Percentiles rank a stretch among this genome's conserved stretches.
Conservation (phyloP, 2,113 vertebrate genomes). For the Malurus alboscapulatus region DNA sequence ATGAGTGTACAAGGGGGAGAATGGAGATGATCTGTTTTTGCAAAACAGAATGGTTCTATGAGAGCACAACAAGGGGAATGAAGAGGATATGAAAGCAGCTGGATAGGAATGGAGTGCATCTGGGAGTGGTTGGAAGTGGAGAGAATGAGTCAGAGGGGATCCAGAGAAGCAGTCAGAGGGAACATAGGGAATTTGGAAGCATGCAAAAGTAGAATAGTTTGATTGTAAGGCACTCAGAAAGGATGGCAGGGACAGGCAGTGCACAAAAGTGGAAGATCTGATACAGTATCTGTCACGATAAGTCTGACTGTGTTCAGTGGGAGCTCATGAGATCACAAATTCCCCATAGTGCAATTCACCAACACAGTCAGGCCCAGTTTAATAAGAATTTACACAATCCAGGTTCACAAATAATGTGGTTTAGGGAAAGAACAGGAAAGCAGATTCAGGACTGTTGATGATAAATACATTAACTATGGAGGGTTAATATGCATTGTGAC, state of each 20-base stretch:
- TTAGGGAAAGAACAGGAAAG: not conserved
- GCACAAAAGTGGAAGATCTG: not conserved
- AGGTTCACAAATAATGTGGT: not conserved
- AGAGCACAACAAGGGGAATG: accelerated
- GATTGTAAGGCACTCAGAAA: not conserved
- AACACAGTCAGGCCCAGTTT: not conserved
- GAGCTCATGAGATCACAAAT: not conserved
- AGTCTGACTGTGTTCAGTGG: not conserved
- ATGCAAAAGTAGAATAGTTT: not conserved
- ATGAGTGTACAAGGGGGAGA: not conserved
- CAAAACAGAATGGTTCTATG: not conserved
- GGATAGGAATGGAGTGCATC: not conserved
- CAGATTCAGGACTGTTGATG: not conserved
- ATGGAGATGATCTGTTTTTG: not conserved
- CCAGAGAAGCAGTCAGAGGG: not conserved
- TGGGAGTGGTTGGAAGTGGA: not conserved
- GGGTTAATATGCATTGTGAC: not conserved
- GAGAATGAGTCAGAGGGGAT: not conserved
- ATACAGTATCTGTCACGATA: not conserved
- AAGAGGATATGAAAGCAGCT: not conserved
- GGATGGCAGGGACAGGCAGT: too few species aligned
- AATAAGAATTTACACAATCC: not conserved
- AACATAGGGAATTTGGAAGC: not conserved
- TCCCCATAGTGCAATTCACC: not conserved
- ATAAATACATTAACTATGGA: not conserved